Evolutionary conservation across 2,113 vertebrate genomes (phyloP), one percentile per base, ranked within the genome.

Genomic region (Acrocephalus kingi): DNA sequence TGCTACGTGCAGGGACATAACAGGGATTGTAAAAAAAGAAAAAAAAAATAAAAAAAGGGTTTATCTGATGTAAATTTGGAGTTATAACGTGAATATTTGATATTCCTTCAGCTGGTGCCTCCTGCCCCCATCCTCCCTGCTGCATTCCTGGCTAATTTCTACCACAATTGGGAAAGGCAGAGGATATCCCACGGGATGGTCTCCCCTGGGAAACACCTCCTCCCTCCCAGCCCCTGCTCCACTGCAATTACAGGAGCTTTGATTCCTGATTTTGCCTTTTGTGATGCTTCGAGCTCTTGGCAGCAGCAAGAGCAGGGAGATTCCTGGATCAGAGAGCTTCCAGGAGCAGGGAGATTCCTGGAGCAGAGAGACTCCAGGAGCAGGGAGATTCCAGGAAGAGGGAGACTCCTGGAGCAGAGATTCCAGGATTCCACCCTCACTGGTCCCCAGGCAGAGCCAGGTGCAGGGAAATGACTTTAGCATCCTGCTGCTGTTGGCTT

Each of bases 1-100:
- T 2, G 12, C 46, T 72, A 64, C 0, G 0, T 21, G 8, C 31
- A 27, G 61, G 10, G 14, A 4, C 52, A 52, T 11, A 5, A 25
- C 10, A 4, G 14, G 31, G 59, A 46, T 8, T 4, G 10, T 7
- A 10, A 20, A 30, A 23, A 35, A 8, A 21, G 27, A 4, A 33
- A 33, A 45, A 10, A 10, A 27, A 45, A 6, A 2, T 18, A 27
- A 41, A 35, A 30, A 79, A 55, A 9, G 20, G 28, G 11, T 46
- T 66, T 39, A 28, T 23, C n/a, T 46, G 76, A 45, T 6, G 19
- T 13, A 31, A 68, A 86, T 10, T 13, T 2, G 9, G 64, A 52
- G 37, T 16, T 27, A 13, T 0, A 4, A 59, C 0, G 17, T 0
- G 37, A 45, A 41, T 48, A 49, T 71, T 15, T 6, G 2, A 19